These are phyloP conservation scores for Hydrocynus forskahlii DNA, from an alignment of 2,797 vertebrate genomes.

Conservation along the genomic window DNA sequence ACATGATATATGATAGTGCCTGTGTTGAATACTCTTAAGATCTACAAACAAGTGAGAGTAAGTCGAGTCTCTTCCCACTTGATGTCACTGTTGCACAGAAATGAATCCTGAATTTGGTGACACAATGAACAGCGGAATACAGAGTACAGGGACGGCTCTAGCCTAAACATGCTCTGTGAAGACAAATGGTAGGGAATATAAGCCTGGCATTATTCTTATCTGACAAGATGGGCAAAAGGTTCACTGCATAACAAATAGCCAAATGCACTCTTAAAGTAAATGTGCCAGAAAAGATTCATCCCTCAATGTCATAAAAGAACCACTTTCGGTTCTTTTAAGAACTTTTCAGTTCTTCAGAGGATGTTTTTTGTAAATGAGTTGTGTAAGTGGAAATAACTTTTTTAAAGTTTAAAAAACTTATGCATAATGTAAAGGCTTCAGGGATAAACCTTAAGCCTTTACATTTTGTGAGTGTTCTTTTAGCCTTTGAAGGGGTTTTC, in stretches of 20 bases:
- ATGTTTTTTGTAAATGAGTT: no score
- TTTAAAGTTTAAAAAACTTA: no score
- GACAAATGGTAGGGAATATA: background rate
- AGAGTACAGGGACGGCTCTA: background rate
- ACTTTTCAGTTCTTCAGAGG: no score
- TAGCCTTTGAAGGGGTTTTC: no score
- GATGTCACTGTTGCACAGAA: constrained; percentile 42
- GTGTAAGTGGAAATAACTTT: no score
- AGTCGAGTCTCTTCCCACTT: constrained; percentile 9
- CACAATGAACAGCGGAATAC: background rate
- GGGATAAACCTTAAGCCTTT: no score
- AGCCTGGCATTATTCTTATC: background rate
- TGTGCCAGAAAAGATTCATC: no score
- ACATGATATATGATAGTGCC: background rate
- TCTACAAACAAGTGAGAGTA: background rate
- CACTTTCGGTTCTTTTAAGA: no score
- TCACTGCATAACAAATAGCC: background rate
- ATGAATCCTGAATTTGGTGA: background rate
- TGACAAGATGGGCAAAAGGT: background rate
- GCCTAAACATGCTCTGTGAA: background rate
- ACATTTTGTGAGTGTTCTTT: no score
- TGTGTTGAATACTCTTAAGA: background rate
- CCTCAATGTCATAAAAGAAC: no score
- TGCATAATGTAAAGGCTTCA: no score
- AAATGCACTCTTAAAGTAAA: no score